phyloP scores from a whole-genome alignment of 1,140 invertebrate genomes.

The Yoshiicerus persimilis region DNA sequence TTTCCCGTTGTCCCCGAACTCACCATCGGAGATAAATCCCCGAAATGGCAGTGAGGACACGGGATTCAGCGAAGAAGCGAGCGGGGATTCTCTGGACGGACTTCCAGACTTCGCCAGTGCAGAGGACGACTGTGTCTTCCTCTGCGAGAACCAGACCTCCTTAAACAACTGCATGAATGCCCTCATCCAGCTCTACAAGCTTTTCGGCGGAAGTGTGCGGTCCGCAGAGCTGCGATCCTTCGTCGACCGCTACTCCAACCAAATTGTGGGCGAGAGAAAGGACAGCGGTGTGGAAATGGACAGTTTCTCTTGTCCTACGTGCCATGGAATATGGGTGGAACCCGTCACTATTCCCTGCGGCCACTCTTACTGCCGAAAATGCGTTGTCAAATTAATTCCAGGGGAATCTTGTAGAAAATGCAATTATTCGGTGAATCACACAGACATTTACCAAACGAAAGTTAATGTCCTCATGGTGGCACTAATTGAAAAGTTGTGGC shows the following conservation, averaged over 20 bases:
- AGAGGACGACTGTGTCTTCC: not conserved
- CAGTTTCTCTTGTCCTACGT: conserved; percentile 65
- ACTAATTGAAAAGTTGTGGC: conserved; percentile 71
- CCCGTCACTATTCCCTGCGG: conserved; percentile 71
- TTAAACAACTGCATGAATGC: not conserved
- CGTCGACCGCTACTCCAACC: not conserved
- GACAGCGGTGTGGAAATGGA: not conserved
- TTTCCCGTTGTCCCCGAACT: not conserved
- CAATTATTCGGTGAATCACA: conserved; percentile 50
- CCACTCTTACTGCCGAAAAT: conserved; percentile 68
- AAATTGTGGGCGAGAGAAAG: not conserved
- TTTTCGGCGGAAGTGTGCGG: not conserved
- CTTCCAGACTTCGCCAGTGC: not conserved
- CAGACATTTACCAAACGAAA: conserved; percentile 55
- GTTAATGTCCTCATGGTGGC: conserved; percentile 67
- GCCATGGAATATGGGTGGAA: conserved; percentile 66
- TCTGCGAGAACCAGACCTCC: not conserved
- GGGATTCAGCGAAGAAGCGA: not conserved
- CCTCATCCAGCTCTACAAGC: conserved; percentile 10
- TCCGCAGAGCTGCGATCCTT: not conserved
- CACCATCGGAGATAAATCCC: not conserved
- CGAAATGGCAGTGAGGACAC: not conserved
- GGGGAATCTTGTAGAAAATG: conserved; percentile 55
- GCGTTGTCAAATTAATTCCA: conserved; percentile 56
- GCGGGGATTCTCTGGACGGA: not conserved